Evolutionary conservation across 2,797 vertebrate species (phyloP).

Genomic region (Clarias pachynema): DNA sequence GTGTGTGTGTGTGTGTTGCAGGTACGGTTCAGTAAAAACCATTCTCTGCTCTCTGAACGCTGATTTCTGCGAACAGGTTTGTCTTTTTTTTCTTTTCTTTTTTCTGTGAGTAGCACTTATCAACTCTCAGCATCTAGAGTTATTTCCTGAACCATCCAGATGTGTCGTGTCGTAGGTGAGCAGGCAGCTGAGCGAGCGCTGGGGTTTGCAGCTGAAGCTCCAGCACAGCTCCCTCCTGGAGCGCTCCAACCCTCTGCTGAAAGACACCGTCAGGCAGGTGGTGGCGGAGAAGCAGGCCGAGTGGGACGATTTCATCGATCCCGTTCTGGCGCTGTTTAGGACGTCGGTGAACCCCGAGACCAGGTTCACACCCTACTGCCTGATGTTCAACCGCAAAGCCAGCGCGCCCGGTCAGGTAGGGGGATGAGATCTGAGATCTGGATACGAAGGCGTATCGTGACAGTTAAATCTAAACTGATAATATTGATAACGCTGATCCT

Average conservation of each 20-base stretch:
- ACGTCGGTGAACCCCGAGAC: conserved; percentile 80
- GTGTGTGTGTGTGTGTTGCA: conserved; percentile 56
- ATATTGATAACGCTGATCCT: background rate
- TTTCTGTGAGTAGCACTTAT: too few relatives aligned
- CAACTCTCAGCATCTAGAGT: too few relatives aligned
- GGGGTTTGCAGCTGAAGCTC: conserved; percentile 82
- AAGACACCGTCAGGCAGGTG: conserved; percentile 76
- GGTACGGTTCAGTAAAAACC: conserved; percentile 84
- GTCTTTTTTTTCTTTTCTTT: background rate
- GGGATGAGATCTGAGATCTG: background rate
- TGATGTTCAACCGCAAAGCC: conserved; percentile 87
- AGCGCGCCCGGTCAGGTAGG: conserved; percentile 73
- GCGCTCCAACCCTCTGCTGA: conserved; percentile 70
- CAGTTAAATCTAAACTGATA: background rate
- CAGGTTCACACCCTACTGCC: conserved; percentile 84
- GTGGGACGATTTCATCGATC: conserved; percentile 87
- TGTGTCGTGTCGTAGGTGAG: conserved; percentile 73
- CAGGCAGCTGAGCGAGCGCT: conserved; percentile 75
- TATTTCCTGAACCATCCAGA: too few relatives aligned
- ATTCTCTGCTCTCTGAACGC: conserved; percentile 77
- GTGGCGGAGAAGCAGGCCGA: conserved; percentile 78
- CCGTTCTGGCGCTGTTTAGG: conserved; percentile 81
- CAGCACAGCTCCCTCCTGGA: conserved; percentile 74
- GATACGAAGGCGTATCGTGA: background rate
- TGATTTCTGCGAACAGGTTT: conserved; percentile 86